Base-by-base conservation (phyloP, 2,888 invertebrate species). In the Patella ulyssiponensis region DNA sequence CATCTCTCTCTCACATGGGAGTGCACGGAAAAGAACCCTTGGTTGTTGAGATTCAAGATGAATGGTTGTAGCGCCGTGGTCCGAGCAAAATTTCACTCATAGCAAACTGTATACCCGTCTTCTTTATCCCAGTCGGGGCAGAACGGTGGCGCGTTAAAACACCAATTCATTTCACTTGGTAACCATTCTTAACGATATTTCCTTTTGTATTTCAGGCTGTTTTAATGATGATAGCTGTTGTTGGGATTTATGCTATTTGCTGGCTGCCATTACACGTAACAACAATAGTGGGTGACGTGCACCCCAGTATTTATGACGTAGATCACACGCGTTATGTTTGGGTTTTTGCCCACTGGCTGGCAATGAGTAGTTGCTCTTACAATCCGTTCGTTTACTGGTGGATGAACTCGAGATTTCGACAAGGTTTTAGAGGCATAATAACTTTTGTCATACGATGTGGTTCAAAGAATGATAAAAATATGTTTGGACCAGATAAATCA, bases 341-440 rank as follows among this genome's bases (percentile, higher is more conserved):
- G 87, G 75, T 85, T 27, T 74, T 84, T 33, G 96, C 97, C 88
- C 91, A 92, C 76, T 90, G 89, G 97, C 94, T 98, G 78, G 97
- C 97, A n/a, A 97, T 98, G 97, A 97, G 97, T 92, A 98, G 97
- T 92, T 96, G 97, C 80, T 97, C 97, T 95, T 97, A 97, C 92
- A 97, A 97, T 93, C 97, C 97, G 44, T 96, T 97, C 89, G 97
- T 97, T 85, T 97, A 97, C 76, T 97, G 96, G 92, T 97, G 97
- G 96, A 97, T 97, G 96, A 97, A 97, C 92, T 95, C 96, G 83
- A 96, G 96, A 33, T 87, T 85, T 54, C 76, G 84, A 7, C 79
- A 82, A n/a, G 84, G 84, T 64, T 79, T 77, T 64, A n/a, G 56
- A 1, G n/a, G 14, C 4, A 69, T 74, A 64, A 15, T 69, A 27